phyloP scores from a whole-genome alignment of 2,888 invertebrate species.

The Orchesella flavescens region DNA sequence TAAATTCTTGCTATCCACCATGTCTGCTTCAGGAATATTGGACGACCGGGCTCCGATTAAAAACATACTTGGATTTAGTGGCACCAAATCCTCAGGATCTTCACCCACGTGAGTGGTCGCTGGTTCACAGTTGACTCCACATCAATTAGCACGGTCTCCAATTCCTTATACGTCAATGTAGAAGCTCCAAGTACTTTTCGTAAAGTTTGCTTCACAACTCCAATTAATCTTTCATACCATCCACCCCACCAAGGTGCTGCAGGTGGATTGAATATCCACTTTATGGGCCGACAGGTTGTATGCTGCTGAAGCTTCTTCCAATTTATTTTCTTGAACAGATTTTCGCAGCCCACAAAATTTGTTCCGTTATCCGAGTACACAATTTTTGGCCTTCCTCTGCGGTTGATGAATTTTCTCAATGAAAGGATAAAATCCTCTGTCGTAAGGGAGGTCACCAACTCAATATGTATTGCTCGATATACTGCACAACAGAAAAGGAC shows the following conservation, averaged over 20 bases:
- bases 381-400: not conserved
- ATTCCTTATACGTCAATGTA: not conserved
- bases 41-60: too few species aligned
- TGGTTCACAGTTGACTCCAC: not conserved
- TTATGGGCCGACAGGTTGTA: not conserved
- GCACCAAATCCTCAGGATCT: not conserved
- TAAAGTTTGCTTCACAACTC: not conserved
- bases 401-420: not conserved
- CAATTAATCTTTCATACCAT: slow-evolving; percentile 22
- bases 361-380: slow-evolving; percentile 34
- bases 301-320: too few species aligned
- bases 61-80: not conserved
- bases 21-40: slow-evolving; percentile 18
- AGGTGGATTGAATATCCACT: slow-evolving; percentile 7
- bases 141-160: not conserved
- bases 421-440: slow-evolving; percentile 16
- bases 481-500: slow-evolving; percentile 74
- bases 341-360: not conserved
- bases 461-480: slow-evolving; percentile 74
- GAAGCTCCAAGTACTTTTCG: not conserved
- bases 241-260: slow-evolving; percentile 31
- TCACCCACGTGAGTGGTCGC: not conserved
- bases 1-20: not conserved
- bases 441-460: not conserved
- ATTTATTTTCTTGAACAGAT: slow-evolving; percentile 56